Evolutionary conservation across 2,797 vertebrate species (phyloP).

Genomic region (Hippocampus kuda): DNA sequence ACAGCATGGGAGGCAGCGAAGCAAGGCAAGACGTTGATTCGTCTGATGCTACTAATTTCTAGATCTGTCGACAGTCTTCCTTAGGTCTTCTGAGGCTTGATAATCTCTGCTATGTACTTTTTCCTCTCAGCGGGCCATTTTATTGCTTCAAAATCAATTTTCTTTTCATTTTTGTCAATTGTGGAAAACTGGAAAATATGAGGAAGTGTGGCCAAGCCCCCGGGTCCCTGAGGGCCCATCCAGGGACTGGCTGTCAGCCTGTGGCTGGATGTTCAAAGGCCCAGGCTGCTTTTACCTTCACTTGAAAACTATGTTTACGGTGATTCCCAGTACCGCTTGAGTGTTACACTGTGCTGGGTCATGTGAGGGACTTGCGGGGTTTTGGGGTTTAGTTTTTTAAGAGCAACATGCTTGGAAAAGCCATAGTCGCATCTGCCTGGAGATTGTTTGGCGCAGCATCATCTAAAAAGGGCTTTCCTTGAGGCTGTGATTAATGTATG

Average conservation of each 20-base stretch:
- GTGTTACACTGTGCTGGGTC: conserved; percentile 33
- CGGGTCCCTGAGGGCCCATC: conserved; percentile 30
- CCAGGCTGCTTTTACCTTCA: conserved; percentile 32
- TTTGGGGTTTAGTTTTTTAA: conserved; percentile 20
- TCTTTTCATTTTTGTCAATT: conserved; percentile 49
- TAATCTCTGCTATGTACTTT: conserved; percentile 29
- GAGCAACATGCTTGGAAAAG: conserved; percentile 25
- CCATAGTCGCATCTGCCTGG: conserved; percentile 29
- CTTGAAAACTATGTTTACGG: conserved; percentile 48
- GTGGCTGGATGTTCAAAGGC: conserved; percentile 47
- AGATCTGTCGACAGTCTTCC: conserved; percentile 40
- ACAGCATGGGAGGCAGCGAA: conserved; percentile 21
- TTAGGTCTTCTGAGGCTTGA: conserved; percentile 30
- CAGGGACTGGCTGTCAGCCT: conserved; percentile 37
- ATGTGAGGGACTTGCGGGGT: conserved; percentile 10
- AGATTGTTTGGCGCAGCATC: conserved; percentile 29
- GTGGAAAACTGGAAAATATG: conserved; percentile 56
- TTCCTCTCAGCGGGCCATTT: conserved; percentile 22
- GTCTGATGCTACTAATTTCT: conserved; percentile 53
- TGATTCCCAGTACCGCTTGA: conserved; percentile 41
- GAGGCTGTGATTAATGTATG: conserved; percentile 43
- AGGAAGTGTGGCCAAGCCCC: conserved; percentile 33
- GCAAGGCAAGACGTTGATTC: conserved; percentile 43
- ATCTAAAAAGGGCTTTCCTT: conserved; percentile 28
- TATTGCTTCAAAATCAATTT: conserved; percentile 33